These are phyloP conservation scores for Steatocranus sp. DNA, from an alignment of 2,797 vertebrate genomes.

Conservation along the genomic window DNA sequence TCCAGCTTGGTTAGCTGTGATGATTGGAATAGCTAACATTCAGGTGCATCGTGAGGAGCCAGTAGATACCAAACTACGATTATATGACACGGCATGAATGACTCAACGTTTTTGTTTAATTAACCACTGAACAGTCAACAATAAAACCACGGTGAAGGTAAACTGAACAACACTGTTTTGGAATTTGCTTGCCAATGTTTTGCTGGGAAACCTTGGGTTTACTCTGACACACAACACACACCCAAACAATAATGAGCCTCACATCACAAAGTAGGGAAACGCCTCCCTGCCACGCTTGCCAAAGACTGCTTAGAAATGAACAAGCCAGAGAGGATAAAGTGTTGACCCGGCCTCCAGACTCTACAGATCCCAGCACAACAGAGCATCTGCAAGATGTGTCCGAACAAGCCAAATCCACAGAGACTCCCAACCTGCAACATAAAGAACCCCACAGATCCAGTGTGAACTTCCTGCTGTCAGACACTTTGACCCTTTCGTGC, in stretches of 20 bases:
- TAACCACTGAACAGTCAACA: background rate
- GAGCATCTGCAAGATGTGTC: background rate
- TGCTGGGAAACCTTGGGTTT: background rate
- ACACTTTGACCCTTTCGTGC: background rate
- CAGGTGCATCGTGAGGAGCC: background rate
- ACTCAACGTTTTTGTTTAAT: background rate
- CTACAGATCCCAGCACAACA: background rate
- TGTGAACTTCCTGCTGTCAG: background rate
- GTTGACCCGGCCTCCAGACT: background rate
- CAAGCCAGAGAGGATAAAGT: background rate
- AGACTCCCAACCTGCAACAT: background rate
- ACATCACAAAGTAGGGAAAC: background rate
- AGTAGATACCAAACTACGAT: rapidly evolving
- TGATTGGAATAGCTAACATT: constrained; percentile 47
- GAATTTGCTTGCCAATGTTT: background rate
- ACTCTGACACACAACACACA: background rate
- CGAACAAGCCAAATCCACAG: background rate
- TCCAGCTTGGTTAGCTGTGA: constrained; percentile 66
- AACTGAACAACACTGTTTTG: background rate
- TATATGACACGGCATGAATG: background rate
- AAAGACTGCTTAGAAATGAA: background rate
- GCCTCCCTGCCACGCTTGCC: background rate
- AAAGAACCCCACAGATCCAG: background rate
- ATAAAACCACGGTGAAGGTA: background rate
- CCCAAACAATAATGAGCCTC: background rate